A percentile compares a stretch with the other conserved stretches of the same genome.
Conservation (phyloP, 2,797 vertebrate genomes). For the Gallinago solitaria region DNA sequence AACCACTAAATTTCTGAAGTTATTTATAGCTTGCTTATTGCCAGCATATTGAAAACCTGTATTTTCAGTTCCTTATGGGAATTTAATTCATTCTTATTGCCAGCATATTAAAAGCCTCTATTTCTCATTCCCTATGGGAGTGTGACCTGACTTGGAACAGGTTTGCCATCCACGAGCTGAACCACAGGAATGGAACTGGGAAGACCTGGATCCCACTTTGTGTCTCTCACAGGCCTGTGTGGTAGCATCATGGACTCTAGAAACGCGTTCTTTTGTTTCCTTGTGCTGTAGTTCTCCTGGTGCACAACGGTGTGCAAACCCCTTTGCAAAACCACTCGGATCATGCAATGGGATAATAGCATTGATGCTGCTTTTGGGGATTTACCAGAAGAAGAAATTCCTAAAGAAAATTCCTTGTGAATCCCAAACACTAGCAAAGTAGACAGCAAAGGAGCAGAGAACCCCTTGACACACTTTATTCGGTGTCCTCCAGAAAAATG, state of each 20-base stretch:
- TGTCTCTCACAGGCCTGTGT: fast-evolving
- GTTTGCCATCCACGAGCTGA: background rate
- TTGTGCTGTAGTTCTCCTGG: background rate
- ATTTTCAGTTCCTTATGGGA: background rate
- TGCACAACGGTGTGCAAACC: background rate
- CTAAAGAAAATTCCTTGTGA: background rate
- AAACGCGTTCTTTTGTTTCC: background rate
- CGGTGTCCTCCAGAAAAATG: background rate
- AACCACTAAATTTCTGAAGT: background rate
- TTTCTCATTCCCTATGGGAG: background rate
- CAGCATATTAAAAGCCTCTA: background rate
- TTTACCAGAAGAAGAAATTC: background rate
- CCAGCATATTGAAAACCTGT: background rate
- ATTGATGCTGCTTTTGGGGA: background rate
- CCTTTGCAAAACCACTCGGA: background rate
- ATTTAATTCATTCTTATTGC: background rate
- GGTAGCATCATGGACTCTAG: background rate
- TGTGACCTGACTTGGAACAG: background rate
- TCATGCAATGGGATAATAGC: no score
- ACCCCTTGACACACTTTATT: background rate
- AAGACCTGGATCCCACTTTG: background rate
- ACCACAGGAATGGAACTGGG: background rate
- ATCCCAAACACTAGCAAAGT: background rate
- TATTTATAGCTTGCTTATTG: background rate
- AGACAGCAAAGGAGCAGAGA: background rate